Base-by-base conservation (phyloP, 2,113 vertebrate genomes). In the Chitala chitala region DNA sequence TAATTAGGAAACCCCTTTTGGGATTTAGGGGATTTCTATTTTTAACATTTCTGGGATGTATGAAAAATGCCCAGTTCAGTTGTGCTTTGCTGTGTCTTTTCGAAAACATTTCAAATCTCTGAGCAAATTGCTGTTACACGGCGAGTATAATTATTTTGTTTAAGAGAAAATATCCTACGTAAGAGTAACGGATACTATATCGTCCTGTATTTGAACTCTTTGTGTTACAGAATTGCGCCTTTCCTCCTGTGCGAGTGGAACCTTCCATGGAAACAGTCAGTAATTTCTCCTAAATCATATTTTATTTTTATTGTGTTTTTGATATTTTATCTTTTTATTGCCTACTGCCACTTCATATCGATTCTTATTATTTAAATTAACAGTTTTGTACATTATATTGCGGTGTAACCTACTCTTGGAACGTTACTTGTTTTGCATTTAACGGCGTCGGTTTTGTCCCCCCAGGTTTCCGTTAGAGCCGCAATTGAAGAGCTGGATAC, bases 181-280 rank as follows among this genome's bases (percentile, higher is more conserved):
- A 20, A 17, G 48, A 53, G n/a, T 82, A 75, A 69, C 55, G 59
- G 46, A 29, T 68, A 77, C 69, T 75, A 81, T 82, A 78, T 75
- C 69, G 78, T 73, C 55, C 42, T 26, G 33, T 26, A 38, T 61
- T 24, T 61, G 64, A 12, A 84, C 22, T 20, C 73, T 74, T 75
- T 76, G 26, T 77, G 20, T 68, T 77, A 72, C 83, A 89, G 87
- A 76, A 54, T 33, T 87, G 84, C 69, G 77, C 58, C 73, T 61
- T 15, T 26, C 48, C 38, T 50, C 36, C 20, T 0, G 9, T 20
- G 2, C 46, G 1, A 55, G 72, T 70, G 17, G 44, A 5, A 5
- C 42, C 29, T 46, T 17, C 24, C 20, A 0, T 4, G 74, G 33
- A 66, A 48, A 51, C 83, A 81, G 86, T 89, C 84, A 54, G 8